A percentile compares a stretch with the other conserved stretches of the same genome.
Evolutionary conservation across 2,113 vertebrate genomes (phyloP).

Genomic region (Myotis yumanensis): DNA sequence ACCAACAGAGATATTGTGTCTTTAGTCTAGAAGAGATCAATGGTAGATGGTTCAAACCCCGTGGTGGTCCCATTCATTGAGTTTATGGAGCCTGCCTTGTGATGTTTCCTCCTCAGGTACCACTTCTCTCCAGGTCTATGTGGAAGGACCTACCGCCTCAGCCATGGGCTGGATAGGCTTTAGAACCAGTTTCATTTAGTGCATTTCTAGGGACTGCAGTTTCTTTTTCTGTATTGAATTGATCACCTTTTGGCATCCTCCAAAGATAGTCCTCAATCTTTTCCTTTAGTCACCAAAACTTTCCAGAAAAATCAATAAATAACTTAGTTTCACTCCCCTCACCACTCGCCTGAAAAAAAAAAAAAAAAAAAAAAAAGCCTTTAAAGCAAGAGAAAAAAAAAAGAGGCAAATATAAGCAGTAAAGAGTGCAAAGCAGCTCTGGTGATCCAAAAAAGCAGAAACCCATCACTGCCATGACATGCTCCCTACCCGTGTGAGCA

Average conservation of each 20-base stretch:
- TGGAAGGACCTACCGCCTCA: not conserved
- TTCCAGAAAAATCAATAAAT: conserved; percentile 24
- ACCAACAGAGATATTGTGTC: not conserved
- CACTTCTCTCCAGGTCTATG: not conserved
- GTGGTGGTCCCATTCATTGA: not conserved
- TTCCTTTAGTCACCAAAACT: not conserved
- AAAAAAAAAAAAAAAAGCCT: conserved; percentile 33
- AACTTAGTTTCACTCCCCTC: not conserved
- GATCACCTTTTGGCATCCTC: not conserved
- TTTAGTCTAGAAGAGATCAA: not conserved
- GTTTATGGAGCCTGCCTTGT: too few species aligned
- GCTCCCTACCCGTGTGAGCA: not conserved
- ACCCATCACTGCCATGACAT: not conserved
- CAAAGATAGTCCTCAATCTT: not conserved
- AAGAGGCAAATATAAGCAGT: not conserved
- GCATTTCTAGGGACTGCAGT: not conserved
- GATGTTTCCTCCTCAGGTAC: not conserved
- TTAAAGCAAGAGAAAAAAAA: not conserved
- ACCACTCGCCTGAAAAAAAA: not conserved
- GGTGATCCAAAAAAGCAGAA: not conserved
- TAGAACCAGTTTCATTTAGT: not conserved
- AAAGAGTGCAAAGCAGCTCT: not conserved
- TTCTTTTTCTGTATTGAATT: not conserved
- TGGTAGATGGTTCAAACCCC: not conserved
- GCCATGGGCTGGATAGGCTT: not conserved